Evolutionary conservation across 2,113 vertebrate species (phyloP).

Genomic region (Chaetodon trifascialis): DNA sequence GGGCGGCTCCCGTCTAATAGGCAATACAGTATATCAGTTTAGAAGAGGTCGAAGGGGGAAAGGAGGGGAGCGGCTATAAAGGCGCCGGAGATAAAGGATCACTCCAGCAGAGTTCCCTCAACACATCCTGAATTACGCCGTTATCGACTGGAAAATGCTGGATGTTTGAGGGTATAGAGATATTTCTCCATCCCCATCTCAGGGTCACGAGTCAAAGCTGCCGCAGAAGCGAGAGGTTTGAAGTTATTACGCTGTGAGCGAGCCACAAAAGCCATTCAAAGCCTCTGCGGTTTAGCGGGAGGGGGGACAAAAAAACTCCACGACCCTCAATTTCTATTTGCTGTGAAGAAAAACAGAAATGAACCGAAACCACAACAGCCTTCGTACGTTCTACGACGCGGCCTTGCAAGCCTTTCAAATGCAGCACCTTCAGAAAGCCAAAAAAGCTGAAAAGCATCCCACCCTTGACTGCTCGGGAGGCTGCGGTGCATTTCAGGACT

Average conservation of each 20-base stretch:
- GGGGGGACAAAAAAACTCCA: neutral
- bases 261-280: neutral
- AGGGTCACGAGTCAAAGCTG: constrained; percentile 35
- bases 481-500: neutral
- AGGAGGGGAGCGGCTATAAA: constrained; percentile 42
- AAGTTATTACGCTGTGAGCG: constrained; percentile 12
- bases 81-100: constrained; percentile 55
- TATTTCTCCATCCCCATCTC: constrained; percentile 17
- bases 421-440: neutral
- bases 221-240: constrained; percentile 25
- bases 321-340: neutral
- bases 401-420: neutral
- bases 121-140: constrained; percentile 33
- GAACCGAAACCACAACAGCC: neutral
- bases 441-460: neutral
- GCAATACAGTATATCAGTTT: constrained; percentile 65
- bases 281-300: neutral
- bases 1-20: constrained; percentile 45
- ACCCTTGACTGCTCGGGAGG: neutral
- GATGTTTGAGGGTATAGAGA: constrained; percentile 33
- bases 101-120: constrained; percentile 34
- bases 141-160: constrained; percentile 34
- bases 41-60: constrained; percentile 49
- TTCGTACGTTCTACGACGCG: neutral
- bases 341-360: neutral